phyloP scores from a whole-genome alignment of 2,888 invertebrate species.

The Drosophila helvetica region DNA sequence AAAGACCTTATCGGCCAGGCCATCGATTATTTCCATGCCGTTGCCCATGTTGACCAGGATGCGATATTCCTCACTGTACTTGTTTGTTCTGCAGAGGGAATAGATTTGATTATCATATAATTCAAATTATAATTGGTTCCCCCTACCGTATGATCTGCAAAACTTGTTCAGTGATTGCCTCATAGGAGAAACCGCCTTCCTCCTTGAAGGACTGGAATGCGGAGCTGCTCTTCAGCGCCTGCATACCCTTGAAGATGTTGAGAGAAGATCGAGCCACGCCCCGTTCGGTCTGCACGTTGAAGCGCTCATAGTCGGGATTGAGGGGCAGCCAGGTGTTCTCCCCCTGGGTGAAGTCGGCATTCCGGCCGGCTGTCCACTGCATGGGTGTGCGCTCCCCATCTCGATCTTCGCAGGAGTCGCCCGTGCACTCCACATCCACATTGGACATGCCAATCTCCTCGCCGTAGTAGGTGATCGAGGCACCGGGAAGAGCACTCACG shows the following conservation, averaged over 20 bases:
- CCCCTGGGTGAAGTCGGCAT: conserved; percentile 87
- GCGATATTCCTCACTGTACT: conserved; percentile 72
- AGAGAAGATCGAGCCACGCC: conserved; percentile 85
- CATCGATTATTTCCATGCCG: conserved; percentile 61
- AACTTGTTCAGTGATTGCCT: conserved; percentile 75
- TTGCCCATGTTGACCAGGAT: conserved; percentile 79
- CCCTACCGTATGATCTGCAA: conserved; percentile 78
- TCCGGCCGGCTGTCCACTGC: conserved; percentile 85
- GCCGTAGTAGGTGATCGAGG: conserved; percentile 92
- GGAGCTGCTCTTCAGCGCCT: conserved; percentile 84
- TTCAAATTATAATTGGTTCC: rapidly evolving
- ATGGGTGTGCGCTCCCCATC: conserved; percentile 87
- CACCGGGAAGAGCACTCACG: conserved; percentile 89
- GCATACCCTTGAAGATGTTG: conserved; percentile 86
- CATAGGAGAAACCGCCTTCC: conserved; percentile 70
- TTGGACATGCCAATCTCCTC: conserved; percentile 89
- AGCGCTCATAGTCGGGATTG: conserved; percentile 85
- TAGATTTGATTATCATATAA: neutral
- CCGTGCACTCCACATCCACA: conserved; percentile 82
- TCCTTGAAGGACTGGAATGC: conserved; percentile 80
- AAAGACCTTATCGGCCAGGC: conserved; percentile 61
- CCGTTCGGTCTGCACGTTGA: conserved; percentile 86
- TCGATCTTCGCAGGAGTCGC: conserved; percentile 81
- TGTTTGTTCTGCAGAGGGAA: conserved; percentile 56
- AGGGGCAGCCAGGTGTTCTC: conserved; percentile 88